Base-by-base conservation (phyloP, 1,140 invertebrate species). In the Aradophagus sp. region DNA sequence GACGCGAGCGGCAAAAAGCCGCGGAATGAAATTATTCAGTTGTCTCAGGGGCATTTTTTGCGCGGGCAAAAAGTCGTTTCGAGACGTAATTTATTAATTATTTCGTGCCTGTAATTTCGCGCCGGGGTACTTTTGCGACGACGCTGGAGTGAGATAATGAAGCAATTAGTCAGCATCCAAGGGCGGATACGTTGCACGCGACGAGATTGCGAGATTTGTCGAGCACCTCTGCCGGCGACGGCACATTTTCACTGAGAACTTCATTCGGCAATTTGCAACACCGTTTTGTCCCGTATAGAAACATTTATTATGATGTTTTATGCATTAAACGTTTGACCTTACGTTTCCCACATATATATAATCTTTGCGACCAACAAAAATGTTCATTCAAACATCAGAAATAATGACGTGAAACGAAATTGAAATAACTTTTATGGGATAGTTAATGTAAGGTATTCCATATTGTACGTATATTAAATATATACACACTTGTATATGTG, bases 121-220 rank as follows among this genome's bases (percentile, higher is more conserved):
- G 50, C 26, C 26, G 32, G 41, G 17, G 50, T 34, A 55, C 61
- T 65, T 55, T 55, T 55, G 48, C 42, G 41, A 55, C 42, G 39
- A 38, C 36, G 48, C 55, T 8, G 10, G 61, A 55, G 48, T 48
- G 47, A 65, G 61, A 65, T 65, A 65, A 65, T 65, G 61, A 65
- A 65, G 61, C 61, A 65, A 65, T 65, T 65, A 65, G 61, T 65
- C 61, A 65, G 42, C 48, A 65, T 65, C 61, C 61, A 65, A 47
- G 61, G 50, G 61, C 41, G 61, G 61, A 48, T 55, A 47, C 42
- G 50, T 47, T 65, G 50, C 61, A 65, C 61, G 61, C 61, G 50
- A 65, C 48, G 61, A 47, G 61, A 65, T 65, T 65, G 61, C 42
- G 29, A 47, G 50, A 65, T 65, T 52, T 55, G 61, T 65, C 50